These are phyloP conservation scores for Morpho achilles DNA, from an alignment of 2,888 invertebrate genomes.

Conservation along the genomic window DNA sequence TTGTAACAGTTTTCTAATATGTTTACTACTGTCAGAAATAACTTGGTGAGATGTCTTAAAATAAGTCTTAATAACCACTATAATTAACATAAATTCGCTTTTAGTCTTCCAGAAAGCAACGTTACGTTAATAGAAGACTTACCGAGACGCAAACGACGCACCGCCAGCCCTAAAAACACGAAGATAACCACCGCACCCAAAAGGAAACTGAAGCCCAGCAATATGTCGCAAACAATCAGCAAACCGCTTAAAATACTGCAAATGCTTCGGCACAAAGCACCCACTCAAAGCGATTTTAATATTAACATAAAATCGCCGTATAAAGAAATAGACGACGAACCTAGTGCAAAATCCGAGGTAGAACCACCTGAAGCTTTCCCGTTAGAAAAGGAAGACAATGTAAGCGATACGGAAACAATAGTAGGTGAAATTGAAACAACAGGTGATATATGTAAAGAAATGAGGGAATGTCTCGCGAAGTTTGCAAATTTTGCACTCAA, in stretches of 20 bases:
- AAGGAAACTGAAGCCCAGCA: constrained; percentile 50
- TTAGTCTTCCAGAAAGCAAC: constrained; percentile 54
- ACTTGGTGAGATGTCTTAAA: too few species aligned
- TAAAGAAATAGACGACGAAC: constrained; percentile 38
- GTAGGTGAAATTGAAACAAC: constrained; percentile 51
- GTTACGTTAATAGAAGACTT: constrained; percentile 53
- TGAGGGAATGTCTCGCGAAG: constrained; percentile 65
- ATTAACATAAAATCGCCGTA: constrained; percentile 24
- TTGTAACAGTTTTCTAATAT: too few species aligned
- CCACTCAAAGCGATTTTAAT: constrained; percentile 33
- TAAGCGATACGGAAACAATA: constrained; percentile 56
- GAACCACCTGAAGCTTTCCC: constrained; percentile 64
- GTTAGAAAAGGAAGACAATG: constrained; percentile 52
- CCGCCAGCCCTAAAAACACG: constrained; percentile 46
- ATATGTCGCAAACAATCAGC: constrained; percentile 39
- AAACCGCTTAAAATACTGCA: constrained; percentile 58
- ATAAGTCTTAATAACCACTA: too few species aligned
- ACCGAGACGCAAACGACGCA: constrained; percentile 49
- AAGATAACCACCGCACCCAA: constrained; percentile 50
- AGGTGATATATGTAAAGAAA: constrained; percentile 49
- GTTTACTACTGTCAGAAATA: too few species aligned
- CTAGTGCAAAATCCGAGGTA: constrained; percentile 39
- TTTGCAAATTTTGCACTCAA: constrained; percentile 60
- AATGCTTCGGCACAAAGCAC: constrained; percentile 55
- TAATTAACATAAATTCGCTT: constrained; percentile 1